Conservation (phyloP, 2,888 invertebrate genomes). For the Ectobius pallidus region DNA sequence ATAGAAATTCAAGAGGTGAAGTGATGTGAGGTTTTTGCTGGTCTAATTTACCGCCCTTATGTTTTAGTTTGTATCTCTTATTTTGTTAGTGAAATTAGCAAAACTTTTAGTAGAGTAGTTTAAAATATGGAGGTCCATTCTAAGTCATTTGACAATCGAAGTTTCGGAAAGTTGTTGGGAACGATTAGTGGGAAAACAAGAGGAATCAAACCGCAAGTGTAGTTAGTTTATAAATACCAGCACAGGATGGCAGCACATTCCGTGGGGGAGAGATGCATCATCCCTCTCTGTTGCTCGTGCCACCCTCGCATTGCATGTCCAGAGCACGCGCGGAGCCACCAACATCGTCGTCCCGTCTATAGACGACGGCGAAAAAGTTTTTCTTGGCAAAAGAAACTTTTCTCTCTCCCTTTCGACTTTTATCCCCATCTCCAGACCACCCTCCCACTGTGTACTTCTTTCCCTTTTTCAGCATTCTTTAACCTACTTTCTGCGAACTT, state of each 20-base stretch:
- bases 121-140: too few species aligned
- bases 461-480: constrained; percentile 38
- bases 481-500: constrained; percentile 33
- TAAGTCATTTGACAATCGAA: too few species aligned
- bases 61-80: too few species aligned
- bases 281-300: not conserved
- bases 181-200: not conserved
- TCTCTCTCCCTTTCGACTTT: constrained; percentile 25
- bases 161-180: too few species aligned
- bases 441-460: constrained; percentile 9
- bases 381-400: constrained; percentile 39
- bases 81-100: too few species aligned
- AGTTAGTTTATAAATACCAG: constrained; percentile 6
- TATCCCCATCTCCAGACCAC: constrained; percentile 19
- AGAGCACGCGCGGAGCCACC: not conserved
- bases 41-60: too few species aligned
- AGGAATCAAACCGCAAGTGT: not conserved
- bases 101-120: too few species aligned
- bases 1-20: too few species aligned
- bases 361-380: constrained; percentile 35
- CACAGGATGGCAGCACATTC: constrained; percentile 26
- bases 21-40: too few species aligned
- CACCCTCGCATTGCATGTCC: not conserved
- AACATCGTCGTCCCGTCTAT: constrained; percentile 16
- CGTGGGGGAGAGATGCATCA: constrained; percentile 1